These are phyloP conservation scores for Typhlichthys eigenmanni DNA, from an alignment of 2,797 vertebrate species.

Conservation along the genomic window DNA sequence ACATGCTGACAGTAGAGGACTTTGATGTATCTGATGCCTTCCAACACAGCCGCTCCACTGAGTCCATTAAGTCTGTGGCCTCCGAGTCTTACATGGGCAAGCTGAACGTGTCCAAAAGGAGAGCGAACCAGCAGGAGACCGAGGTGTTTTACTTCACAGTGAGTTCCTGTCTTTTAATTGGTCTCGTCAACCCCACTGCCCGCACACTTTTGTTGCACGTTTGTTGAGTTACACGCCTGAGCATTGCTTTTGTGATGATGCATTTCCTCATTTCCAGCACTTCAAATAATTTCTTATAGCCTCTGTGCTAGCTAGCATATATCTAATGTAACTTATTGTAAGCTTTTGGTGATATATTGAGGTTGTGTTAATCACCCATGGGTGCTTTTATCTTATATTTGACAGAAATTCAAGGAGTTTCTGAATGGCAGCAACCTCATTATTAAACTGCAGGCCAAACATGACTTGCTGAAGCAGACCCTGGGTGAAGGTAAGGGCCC, in stretches of 20 bases:
- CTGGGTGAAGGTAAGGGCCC: conserved; percentile 91
- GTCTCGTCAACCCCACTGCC: background rate
- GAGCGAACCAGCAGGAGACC: conserved; percentile 96
- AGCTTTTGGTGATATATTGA: too few relatives aligned
- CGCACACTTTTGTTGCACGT: background rate
- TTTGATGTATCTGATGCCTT: conserved; percentile 98
- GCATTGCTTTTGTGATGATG: too few relatives aligned
- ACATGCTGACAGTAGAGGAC: conserved; percentile 98
- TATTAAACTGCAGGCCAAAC: conserved; percentile 98
- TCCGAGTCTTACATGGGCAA: conserved; percentile 99
- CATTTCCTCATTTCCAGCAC: background rate
- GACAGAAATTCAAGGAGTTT: conserved; percentile 97
- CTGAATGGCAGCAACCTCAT: conserved; percentile 99
- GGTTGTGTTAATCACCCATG: conserved; percentile 8
- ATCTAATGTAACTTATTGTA: too few relatives aligned
- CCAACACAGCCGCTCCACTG: conserved; percentile 97
- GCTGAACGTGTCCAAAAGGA: conserved; percentile 91
- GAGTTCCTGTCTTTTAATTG: conserved; percentile 52
- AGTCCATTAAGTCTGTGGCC: conserved; percentile 93
- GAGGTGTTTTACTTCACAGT: conserved; percentile 98
- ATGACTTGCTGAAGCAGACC: conserved; percentile 95
- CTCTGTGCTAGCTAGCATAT: too few relatives aligned
- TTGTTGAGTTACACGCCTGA: too few relatives aligned
- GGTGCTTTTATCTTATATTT: conserved; percentile 31
- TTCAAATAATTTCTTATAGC: too few relatives aligned